Percentiles rank a stretch among this genome's conserved stretches.
phyloP scores from a whole-genome alignment of 2,888 invertebrate species.

The Synanthedon formicaeformis region DNA sequence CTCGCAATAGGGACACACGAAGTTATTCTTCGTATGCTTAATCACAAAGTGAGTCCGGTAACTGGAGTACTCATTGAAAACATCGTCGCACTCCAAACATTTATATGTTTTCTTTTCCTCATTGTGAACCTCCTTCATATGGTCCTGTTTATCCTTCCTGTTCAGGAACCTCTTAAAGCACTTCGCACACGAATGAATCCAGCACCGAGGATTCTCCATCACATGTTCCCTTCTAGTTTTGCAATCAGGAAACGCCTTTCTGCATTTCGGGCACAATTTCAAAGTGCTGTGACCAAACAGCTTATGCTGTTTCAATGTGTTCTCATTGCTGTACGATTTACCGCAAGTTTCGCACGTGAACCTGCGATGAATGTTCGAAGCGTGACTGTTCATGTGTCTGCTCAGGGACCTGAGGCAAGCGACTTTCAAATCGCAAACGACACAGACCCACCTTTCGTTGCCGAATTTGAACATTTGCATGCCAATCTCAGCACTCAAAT shows the following conservation, averaged over 20 bases:
- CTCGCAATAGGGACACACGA: constrained; percentile 59
- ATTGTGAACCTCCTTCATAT: constrained; percentile 21
- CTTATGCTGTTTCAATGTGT: constrained; percentile 17
- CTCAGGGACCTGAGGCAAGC: constrained; percentile 18
- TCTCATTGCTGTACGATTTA: background rate
- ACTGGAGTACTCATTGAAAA: constrained; percentile 33
- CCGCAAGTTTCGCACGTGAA: constrained; percentile 24
- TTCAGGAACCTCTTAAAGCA: constrained; percentile 21
- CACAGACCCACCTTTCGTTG: constrained; percentile 13
- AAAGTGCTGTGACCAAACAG: constrained; percentile 10
- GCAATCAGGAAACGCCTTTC: constrained; percentile 13
- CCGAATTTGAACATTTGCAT: constrained; percentile 26
- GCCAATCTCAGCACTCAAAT: constrained; percentile 11
- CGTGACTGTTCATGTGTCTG: constrained; percentile 24
- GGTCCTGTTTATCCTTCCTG: constrained; percentile 13
- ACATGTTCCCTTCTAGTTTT: constrained; percentile 17
- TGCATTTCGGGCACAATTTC: constrained; percentile 20
- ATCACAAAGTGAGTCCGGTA: constrained; percentile 57
- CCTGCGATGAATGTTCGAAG: constrained; percentile 10
- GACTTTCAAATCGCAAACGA: constrained; percentile 18
- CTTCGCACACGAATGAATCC: constrained; percentile 17
- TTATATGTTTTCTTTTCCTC: constrained; percentile 10
- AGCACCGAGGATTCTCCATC: constrained; percentile 15
- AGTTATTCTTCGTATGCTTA: constrained; percentile 65
- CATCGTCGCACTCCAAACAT: constrained; percentile 21